Evolutionary conservation across 1,140 invertebrate genomes (phyloP), one percentile per base, ranked within the genome.

Genomic region (Drosophila nigromelanica): DNA sequence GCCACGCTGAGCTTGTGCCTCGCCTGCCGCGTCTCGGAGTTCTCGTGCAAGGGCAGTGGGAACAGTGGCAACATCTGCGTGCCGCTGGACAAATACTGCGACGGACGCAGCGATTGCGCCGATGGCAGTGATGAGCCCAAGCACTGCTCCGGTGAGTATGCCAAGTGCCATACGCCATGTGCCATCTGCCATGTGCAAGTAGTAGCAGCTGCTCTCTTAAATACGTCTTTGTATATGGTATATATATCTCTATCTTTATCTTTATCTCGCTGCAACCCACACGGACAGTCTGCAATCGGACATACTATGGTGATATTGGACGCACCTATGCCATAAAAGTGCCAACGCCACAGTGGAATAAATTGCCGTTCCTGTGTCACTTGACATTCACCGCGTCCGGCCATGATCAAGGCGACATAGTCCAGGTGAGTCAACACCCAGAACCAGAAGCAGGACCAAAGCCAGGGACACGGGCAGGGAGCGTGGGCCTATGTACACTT

Each of bases 311-410:
- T n/a, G 96, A 95, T 80, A 95, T 96, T 73, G 96, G 96, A 45
- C 95, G 95, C 79, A 97, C 96, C 18, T 97, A 97, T 93, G 94
- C 95, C 77, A 90, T 97, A 91, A 94, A 94, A 68, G 93, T 97
- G 74, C 93, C 94, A 63, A 94, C 95, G 62, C 94, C 95, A 11
- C 91, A 93, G 42, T 94, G 95, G 75, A 95, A 95, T 78, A 93
- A 95, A 62, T 94, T 97, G 78, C 96, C 97, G 3, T 97, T 97
- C 92, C 93, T 97, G 45, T 97, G 97, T 91, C 96, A 97, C 92
- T 94, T 98, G 75, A 97, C 96, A 50, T 97, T 97, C 92, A 97
- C 96, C 51, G 97, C 97, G 72, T 96, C 96, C 70, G 96, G 96
- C 35, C 95, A 95, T 73, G 94, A 94, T 60, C 95, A 96, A 90